phyloP scores from a whole-genome alignment of 2,113 vertebrate species.

The Gavialis gangeticus region DNA sequence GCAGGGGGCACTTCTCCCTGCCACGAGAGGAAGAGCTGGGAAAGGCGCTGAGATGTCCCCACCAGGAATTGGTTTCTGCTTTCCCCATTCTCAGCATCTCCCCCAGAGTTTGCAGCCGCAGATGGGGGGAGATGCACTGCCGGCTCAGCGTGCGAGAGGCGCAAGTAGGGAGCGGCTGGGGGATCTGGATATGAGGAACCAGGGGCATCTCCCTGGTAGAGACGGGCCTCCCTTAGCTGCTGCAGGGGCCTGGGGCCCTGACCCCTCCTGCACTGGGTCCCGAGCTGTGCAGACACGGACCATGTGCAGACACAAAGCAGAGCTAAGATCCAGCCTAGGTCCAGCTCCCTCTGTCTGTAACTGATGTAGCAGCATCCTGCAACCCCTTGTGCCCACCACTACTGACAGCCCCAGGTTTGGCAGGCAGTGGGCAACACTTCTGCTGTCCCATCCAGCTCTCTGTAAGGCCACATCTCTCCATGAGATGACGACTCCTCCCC shows the following conservation, averaged over 20 bases:
- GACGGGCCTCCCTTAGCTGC: neutral
- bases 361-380: neutral
- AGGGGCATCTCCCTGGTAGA: neutral
- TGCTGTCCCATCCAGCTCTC: fast-evolving
- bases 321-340: neutral
- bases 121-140: neutral
- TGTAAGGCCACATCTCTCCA: neutral
- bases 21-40: neutral
- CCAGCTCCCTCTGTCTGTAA: neutral
- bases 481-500: fast-evolving
- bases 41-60: constrained; percentile 29
- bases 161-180: neutral
- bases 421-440: neutral
- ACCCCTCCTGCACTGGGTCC: neutral
- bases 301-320: fast-evolving
- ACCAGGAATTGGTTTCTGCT: constrained; percentile 49
- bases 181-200: neutral
- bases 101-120: neutral
- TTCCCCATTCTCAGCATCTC: neutral
- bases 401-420: neutral
- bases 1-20: constrained; percentile 79
- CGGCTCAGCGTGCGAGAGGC: neutral
- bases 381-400: fast-evolving
- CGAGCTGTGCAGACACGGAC: neutral
- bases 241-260: neutral